A percentile compares a stretch with the other conserved stretches of the same genome.
Evolutionary conservation across 2,888 invertebrate species (phyloP).

Genomic region (Diachrysia chrysitis): DNA sequence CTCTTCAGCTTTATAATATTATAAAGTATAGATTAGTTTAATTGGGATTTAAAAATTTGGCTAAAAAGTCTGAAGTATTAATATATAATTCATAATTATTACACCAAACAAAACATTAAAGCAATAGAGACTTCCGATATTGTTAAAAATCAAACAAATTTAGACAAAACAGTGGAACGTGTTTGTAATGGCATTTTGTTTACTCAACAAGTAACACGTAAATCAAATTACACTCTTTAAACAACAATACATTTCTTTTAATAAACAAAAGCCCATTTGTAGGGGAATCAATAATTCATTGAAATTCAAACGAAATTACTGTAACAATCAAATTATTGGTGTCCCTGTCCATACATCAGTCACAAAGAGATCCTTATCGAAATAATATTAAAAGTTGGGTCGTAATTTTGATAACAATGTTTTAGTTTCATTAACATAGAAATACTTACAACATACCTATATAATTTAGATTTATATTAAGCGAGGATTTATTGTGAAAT

Average conservation of each 20-base stretch:
- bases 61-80: too few species aligned
- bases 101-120: too few species aligned
- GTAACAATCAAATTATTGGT: slow-evolving; percentile 73
- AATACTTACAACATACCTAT: background rate
- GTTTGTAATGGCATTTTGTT: slow-evolving; percentile 1
- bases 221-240: slow-evolving; percentile 58
- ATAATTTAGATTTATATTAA: background rate
- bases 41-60: too few species aligned
- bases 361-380: slow-evolving; percentile 68
- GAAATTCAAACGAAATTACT: slow-evolving; percentile 57
- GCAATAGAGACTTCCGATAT: too few species aligned
- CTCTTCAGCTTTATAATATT: too few species aligned
- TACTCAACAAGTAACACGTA: slow-evolving; percentile 42
- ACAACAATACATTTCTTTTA: slow-evolving; percentile 66
- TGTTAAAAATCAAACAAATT: background rate
- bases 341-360: slow-evolving; percentile 61
- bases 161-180: background rate
- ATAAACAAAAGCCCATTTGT: slow-evolving; percentile 73
- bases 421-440: slow-evolving; percentile 28
- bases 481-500: background rate
- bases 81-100: too few species aligned
- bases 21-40: too few species aligned
- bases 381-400: slow-evolving; percentile 67
- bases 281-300: slow-evolving; percentile 69
- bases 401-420: slow-evolving; percentile 64